These are phyloP conservation scores for Trachelus troglodyta DNA, from an alignment of 2,888 invertebrate species.

Conservation along the genomic window DNA sequence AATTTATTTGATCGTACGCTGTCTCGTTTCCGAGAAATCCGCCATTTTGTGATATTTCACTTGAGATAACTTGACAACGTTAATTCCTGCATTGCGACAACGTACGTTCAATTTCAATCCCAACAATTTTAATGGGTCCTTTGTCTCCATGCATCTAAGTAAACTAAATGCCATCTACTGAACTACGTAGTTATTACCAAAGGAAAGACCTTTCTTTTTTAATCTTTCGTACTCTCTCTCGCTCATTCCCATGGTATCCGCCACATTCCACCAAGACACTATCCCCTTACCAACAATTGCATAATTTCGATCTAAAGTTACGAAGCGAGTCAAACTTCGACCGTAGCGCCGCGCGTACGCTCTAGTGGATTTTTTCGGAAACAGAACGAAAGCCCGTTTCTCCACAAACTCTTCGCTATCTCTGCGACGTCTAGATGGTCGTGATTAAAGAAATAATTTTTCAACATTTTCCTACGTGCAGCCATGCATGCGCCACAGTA, in stretches of 20 bases:
- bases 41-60: neutral
- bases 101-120: neutral
- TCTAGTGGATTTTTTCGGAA: neutral
- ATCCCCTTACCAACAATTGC: neutral
- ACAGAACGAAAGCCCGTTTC: neutral
- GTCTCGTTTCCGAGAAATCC: neutral
- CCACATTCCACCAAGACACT: neutral
- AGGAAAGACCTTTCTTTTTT: neutral
- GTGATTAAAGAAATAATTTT: constrained; percentile 8
- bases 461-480: constrained; percentile 49
- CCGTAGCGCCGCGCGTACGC: neutral
- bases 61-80: neutral
- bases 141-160: constrained; percentile 16
- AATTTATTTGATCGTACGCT: neutral
- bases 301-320: neutral
- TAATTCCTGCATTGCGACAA: neutral
- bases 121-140: neutral
- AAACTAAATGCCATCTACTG: constrained; percentile 12
- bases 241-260: neutral
- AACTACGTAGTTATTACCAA: constrained; percentile 1
- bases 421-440: neutral
- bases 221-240: neutral
- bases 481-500: constrained; percentile 53
- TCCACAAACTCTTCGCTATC: neutral
- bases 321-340: neutral